Conservation (phyloP, 2,888 invertebrate species). For the Sthenelais limicola region DNA sequence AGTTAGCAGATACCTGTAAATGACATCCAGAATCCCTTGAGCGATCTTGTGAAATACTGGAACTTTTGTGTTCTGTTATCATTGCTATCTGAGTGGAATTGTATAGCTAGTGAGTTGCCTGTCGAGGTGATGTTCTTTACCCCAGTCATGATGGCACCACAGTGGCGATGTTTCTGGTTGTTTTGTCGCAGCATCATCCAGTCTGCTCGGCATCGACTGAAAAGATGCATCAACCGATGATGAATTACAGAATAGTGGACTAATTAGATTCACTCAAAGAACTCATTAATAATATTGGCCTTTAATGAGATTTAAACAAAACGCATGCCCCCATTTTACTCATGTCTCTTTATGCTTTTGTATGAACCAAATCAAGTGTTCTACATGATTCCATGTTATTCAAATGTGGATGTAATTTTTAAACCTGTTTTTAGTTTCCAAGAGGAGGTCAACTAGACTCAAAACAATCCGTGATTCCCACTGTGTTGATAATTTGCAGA, state of each 20-base stretch:
- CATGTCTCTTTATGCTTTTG: too few relatives aligned
- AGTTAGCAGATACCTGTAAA: constrained; percentile 43
- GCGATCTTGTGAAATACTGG: constrained; percentile 50
- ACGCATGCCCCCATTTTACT: too few relatives aligned
- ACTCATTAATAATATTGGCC: too few relatives aligned
- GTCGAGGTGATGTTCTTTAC: constrained; percentile 49
- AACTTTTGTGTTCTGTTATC: constrained; percentile 51
- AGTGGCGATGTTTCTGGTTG: constrained; percentile 51
- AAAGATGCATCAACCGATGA: constrained; percentile 6
- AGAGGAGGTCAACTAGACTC: constrained; percentile 52
- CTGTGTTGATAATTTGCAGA: constrained; percentile 47
- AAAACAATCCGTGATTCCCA: constrained; percentile 44
- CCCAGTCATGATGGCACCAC: constrained; percentile 53
- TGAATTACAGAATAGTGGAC: too few relatives aligned
- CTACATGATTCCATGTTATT: too few relatives aligned
- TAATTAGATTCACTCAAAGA: too few relatives aligned
- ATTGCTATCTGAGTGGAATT: constrained; percentile 51
- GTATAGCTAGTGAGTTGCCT: constrained; percentile 45
- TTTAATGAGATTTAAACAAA: too few relatives aligned
- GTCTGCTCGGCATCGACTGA: constrained; percentile 51
- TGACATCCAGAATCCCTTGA: constrained; percentile 53
- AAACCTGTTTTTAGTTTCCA: constrained; percentile 50
- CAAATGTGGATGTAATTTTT: too few relatives aligned
- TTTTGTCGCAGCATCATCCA: constrained; percentile 53
- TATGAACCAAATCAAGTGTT: too few relatives aligned